phyloP scores from a whole-genome alignment of 2,797 vertebrate genomes.

The Scolopax bukidnonensis region DNA sequence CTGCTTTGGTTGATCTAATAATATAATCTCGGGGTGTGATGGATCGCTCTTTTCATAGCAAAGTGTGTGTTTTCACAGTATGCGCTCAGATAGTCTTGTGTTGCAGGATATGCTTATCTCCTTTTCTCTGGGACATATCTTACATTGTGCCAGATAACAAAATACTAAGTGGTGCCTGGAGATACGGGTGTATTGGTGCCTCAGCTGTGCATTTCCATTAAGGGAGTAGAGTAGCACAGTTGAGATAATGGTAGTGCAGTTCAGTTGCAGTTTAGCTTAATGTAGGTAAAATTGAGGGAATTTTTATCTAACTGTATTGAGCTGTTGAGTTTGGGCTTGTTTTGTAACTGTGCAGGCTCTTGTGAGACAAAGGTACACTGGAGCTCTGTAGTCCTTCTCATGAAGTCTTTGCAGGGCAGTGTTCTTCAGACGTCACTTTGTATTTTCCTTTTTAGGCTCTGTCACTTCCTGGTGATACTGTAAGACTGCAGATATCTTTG shows the following conservation, averaged over 20 bases:
- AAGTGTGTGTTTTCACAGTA: neutral
- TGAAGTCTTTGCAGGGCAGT: neutral
- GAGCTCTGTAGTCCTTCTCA: neutral
- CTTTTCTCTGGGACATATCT: neutral
- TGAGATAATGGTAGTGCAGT: neutral
- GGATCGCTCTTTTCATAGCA: neutral
- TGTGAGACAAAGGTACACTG: neutral
- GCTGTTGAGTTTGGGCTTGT: neutral
- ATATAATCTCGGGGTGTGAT: neutral
- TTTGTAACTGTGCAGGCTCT: neutral
- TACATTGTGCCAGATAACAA: neutral
- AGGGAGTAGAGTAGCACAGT: neutral
- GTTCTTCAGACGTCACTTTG: neutral
- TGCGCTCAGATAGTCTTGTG: neutral
- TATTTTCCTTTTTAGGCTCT: neutral
- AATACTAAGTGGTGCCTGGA: neutral
- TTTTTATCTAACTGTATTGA: neutral
- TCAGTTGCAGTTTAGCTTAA: neutral
- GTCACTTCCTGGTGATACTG: neutral
- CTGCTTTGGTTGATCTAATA: neutral
- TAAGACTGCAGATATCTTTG: neutral
- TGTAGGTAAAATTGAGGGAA: neutral
- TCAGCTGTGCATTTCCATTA: neutral
- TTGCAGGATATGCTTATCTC: conserved; percentile 10
- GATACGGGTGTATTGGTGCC: neutral